phyloP scores from a whole-genome alignment of 2,113 vertebrate species.

The Myrmophylax atrothorax region DNA sequence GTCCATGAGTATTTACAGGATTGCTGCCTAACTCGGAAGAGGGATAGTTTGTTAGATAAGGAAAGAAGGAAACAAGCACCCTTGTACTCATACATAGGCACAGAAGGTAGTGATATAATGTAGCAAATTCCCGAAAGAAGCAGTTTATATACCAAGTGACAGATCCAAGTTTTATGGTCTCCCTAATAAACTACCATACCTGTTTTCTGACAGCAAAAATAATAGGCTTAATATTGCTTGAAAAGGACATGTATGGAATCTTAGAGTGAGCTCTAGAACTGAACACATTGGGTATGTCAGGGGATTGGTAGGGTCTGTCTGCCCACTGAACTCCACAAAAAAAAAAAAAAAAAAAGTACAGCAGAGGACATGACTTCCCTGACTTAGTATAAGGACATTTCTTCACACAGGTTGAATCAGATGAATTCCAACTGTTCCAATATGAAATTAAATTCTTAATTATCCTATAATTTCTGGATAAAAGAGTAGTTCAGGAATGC shows the following conservation, averaged over 20 bases:
- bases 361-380: background rate
- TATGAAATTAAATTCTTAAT: background rate
- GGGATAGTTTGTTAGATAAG: background rate
- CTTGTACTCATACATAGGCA: background rate
- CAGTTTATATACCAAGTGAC: background rate
- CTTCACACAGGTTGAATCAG: background rate
- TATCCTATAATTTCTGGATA: background rate
- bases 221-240: background rate
- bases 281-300: background rate
- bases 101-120: background rate
- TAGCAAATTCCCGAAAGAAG: background rate
- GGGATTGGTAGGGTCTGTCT: background rate
- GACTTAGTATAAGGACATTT: background rate
- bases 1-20: background rate
- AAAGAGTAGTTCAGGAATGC: background rate
- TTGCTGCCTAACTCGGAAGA: background rate
- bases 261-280: background rate
- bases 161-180: background rate
- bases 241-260: background rate
- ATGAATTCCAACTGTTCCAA: background rate
- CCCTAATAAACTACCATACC: background rate
- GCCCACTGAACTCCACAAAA: background rate
- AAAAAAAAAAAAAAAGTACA: no score
- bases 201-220: background rate
- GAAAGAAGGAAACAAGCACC: background rate